A percentile compares a stretch with the other conserved stretches of the same genome.
Conservation (phyloP, 2,888 invertebrate species). For the Spisula solida region DNA sequence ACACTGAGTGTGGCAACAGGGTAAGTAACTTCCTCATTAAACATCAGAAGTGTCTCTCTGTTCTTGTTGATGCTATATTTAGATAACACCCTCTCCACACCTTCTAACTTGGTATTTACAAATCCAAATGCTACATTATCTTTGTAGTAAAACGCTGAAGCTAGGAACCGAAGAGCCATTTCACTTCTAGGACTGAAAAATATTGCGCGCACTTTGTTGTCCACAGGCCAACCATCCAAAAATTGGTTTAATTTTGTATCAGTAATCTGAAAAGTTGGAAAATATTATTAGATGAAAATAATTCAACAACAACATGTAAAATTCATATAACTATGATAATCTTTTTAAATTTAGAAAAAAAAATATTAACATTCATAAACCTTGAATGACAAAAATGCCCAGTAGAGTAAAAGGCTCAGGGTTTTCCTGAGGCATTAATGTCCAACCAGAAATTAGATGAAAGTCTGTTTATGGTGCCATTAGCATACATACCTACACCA, state of each 20-base stretch:
- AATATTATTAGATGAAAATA: too few species aligned
- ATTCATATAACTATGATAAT: too few species aligned
- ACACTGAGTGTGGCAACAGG: slow-evolving; percentile 83
- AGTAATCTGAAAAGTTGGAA: slow-evolving; percentile 88
- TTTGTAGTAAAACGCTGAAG: slow-evolving; percentile 95
- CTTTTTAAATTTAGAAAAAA: too few species aligned
- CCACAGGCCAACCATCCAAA: slow-evolving; percentile 94
- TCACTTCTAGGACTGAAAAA: slow-evolving; percentile 92
- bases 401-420: too few species aligned
- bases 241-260: slow-evolving; percentile 92
- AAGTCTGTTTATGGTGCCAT: not conserved
- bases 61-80: slow-evolving; percentile 89
- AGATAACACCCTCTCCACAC: slow-evolving; percentile 88
- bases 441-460: too few species aligned
- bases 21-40: slow-evolving; percentile 94
- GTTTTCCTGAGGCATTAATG: too few species aligned
- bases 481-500: too few species aligned
- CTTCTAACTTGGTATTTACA: slow-evolving; percentile 72
- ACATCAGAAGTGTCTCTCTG: slow-evolving; percentile 93
- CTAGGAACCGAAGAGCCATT: slow-evolving; percentile 95
- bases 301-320: not conserved
- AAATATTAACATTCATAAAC: too few species aligned
- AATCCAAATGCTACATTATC: slow-evolving; percentile 95
- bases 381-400: too few species aligned
- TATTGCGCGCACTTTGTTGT: slow-evolving; percentile 96